These are phyloP conservation scores for Metopia argyrocephala DNA, from an alignment of 2,888 invertebrate species.

Conservation along the genomic window DNA sequence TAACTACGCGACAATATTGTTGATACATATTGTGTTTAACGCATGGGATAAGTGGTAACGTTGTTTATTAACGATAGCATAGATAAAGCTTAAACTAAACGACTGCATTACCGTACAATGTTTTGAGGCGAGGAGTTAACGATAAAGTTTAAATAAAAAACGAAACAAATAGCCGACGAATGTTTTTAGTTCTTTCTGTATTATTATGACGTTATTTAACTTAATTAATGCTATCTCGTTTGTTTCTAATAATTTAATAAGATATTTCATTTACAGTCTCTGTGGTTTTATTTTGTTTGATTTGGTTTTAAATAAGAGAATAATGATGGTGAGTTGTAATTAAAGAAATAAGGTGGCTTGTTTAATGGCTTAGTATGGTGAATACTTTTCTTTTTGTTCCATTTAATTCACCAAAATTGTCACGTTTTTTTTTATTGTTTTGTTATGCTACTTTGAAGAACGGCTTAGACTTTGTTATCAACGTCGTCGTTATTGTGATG, in stretches of 20 bases:
- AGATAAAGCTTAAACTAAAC: constrained; percentile 37
- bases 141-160: constrained; percentile 1
- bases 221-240: not conserved
- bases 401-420: too few relatives aligned
- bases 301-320: too few relatives aligned
- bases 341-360: not conserved
- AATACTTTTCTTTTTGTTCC: constrained; percentile 4
- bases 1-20: constrained; percentile 61
- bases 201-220: constrained; percentile 3
- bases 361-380: constrained; percentile 10
- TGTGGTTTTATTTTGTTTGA: too few relatives aligned
- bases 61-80: constrained; percentile 66
- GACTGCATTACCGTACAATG: constrained; percentile 52
- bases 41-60: constrained; percentile 35
- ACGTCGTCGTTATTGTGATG: constrained; percentile 24
- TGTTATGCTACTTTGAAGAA: not conserved
- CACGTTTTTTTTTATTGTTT: constrained; percentile 1
- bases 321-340: not conserved
- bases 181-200: not conserved
- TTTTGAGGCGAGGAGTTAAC: not conserved
- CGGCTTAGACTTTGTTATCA: constrained; percentile 1
- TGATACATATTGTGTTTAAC: constrained; percentile 65
- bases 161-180: not conserved
- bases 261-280: too few relatives aligned
- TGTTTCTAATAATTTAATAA: too few relatives aligned